Conservation (phyloP, 2,888 invertebrate genomes). For the Sminthurinus aureus region DNA sequence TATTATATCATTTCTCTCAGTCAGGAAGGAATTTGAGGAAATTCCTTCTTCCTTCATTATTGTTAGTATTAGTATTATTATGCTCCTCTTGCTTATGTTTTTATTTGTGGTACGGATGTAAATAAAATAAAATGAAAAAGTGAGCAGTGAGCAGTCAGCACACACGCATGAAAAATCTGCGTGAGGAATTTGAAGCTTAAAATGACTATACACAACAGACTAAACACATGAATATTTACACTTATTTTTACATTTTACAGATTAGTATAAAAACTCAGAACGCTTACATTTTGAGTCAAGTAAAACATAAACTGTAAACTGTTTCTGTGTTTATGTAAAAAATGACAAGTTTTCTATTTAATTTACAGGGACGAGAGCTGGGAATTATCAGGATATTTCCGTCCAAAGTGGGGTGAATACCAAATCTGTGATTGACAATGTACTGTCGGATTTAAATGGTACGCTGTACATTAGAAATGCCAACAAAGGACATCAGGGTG, state of each 20-base stretch:
- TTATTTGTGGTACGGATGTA: background rate
- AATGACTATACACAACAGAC: too few relatives aligned
- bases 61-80: background rate
- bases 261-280: too few relatives aligned
- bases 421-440: slow-evolving; percentile 42
- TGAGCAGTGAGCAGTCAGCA: too few relatives aligned
- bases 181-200: too few relatives aligned
- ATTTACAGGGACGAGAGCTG: slow-evolving; percentile 52
- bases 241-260: too few relatives aligned
- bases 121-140: too few relatives aligned
- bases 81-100: background rate
- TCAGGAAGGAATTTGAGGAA: background rate
- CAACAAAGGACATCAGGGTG: slow-evolving; percentile 60
- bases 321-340: too few relatives aligned
- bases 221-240: too few relatives aligned
- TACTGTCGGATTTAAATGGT: slow-evolving; percentile 56
- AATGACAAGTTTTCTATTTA: too few relatives aligned
- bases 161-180: too few relatives aligned
- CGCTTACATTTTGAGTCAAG: too few relatives aligned
- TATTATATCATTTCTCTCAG: background rate
- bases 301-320: too few relatives aligned
- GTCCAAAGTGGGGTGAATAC: slow-evolving; percentile 28
- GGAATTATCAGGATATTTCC: slow-evolving; percentile 56
- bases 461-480: slow-evolving; percentile 56
- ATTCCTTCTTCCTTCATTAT: background rate